A percentile compares a stretch with the other conserved stretches of the same genome.
phyloP scores from a whole-genome alignment of 2,797 vertebrate species.

The Agapornis canus region DNA sequence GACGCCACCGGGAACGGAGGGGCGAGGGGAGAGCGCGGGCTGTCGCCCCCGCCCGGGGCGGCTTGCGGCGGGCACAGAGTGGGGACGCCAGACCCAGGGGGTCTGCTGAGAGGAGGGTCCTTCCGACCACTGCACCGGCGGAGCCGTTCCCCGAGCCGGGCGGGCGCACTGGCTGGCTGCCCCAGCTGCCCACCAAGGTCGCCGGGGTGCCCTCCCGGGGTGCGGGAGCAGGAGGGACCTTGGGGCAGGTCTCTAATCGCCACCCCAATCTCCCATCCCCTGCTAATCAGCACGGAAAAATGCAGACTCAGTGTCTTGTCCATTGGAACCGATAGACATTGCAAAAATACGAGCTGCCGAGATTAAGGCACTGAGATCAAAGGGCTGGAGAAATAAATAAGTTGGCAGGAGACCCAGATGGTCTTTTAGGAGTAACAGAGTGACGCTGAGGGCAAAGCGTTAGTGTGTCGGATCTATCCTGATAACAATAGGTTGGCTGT shows the following conservation, averaged over 20 bases:
- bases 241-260: not conserved
- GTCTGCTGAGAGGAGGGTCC: not conserved
- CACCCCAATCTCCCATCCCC: rapidly evolving
- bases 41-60: not conserved
- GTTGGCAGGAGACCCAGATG: not conserved
- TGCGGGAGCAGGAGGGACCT: not conserved
- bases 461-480: not conserved
- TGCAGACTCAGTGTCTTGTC: rapidly evolving
- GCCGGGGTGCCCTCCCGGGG: no score
- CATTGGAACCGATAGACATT: rapidly evolving
- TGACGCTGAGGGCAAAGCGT: rapidly evolving
- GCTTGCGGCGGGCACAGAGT: not conserved
- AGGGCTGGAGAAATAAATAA: rapidly evolving
- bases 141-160: no score
- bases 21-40: not conserved
- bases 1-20: not conserved
- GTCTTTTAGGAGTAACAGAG: not conserved
- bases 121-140: not conserved
- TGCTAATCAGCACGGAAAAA: rapidly evolving
- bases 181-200: not conserved
- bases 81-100: not conserved
- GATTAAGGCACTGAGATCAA: no score
- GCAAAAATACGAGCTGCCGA: rapidly evolving
- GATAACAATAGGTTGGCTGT: not conserved
- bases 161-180: not conserved